These are phyloP conservation scores for Caenorhabditis inopinata DNA, from an alignment of 1,140 invertebrate genomes.

Conservation along the genomic window DNA sequence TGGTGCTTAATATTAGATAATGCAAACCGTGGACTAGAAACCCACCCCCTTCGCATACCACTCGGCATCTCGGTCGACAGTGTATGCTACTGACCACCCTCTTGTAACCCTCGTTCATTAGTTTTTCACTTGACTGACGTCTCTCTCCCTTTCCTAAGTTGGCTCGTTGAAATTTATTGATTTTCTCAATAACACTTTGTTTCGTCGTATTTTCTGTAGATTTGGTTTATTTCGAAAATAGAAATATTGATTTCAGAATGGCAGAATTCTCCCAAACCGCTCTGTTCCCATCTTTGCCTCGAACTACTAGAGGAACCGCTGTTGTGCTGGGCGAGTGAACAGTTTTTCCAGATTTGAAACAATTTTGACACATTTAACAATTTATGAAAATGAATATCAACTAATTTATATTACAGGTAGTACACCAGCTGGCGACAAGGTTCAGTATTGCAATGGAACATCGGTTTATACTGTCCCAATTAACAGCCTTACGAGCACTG, in stretches of 20 bases:
- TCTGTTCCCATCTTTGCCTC: background rate
- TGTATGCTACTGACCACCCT: background rate
- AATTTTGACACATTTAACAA: no score
- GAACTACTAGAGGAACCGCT: conserved; percentile 3
- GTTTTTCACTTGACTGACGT: background rate
- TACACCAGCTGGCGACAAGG: background rate
- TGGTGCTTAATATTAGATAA: no score
- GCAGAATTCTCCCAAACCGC: conserved; percentile 10
- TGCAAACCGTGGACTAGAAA: background rate
- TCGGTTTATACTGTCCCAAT: conserved; percentile 5
- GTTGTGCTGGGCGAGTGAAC: background rate
- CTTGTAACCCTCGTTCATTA: background rate
- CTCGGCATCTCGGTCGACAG: background rate
- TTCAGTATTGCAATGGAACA: conserved; percentile 12
- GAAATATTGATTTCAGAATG: conserved; percentile 11
- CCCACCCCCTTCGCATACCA: no score
- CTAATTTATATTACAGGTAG: background rate
- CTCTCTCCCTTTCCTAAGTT: background rate
- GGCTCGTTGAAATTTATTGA: background rate
- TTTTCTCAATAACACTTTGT: no score
- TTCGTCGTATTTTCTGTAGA: no score
- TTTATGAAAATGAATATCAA: no score
- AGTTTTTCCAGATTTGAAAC: no score
- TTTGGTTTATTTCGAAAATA: background rate
- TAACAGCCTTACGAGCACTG: conserved; percentile 66